A percentile compares a stretch with the other conserved stretches of the same genome.
Conservation (phyloP, 2,113 vertebrate species). For the Macroglossus sobrinus region DNA sequence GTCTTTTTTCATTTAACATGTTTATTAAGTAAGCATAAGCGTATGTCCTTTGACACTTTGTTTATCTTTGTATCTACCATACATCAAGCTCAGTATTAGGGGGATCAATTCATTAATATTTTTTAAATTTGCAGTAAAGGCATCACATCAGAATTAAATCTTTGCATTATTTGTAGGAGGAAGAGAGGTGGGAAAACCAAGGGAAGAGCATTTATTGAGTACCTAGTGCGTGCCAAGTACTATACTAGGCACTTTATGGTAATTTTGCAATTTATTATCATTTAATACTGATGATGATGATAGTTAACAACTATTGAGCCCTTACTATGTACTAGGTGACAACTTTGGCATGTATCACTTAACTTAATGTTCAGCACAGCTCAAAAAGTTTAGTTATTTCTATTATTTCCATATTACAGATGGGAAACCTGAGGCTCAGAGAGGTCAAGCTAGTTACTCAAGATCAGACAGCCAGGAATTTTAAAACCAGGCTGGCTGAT, state of each 20-base stretch:
- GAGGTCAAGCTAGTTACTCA: background rate
- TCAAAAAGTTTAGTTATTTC: background rate
- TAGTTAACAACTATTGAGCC: background rate
- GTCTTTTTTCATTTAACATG: background rate
- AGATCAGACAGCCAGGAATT: background rate
- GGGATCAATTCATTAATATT: background rate
- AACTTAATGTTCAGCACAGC: background rate
- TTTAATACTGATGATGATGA: background rate
- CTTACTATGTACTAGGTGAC: background rate
- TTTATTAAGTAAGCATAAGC: background rate
- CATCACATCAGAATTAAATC: background rate
- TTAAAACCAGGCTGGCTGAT: background rate
- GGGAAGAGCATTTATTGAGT: background rate
- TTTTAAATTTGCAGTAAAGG: background rate
- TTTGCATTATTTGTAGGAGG: background rate
- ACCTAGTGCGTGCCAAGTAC: background rate
- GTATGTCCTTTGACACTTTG: background rate
- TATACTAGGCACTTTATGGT: background rate
- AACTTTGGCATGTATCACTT: background rate
- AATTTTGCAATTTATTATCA: background rate
- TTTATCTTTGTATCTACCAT: background rate
- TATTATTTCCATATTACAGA: background rate
- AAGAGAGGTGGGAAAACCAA: background rate
- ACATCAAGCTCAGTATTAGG: background rate
- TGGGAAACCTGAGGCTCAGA: background rate